These are phyloP conservation scores for Barypeithes pellucidus DNA, from an alignment of 2,888 invertebrate species.

Conservation along the genomic window DNA sequence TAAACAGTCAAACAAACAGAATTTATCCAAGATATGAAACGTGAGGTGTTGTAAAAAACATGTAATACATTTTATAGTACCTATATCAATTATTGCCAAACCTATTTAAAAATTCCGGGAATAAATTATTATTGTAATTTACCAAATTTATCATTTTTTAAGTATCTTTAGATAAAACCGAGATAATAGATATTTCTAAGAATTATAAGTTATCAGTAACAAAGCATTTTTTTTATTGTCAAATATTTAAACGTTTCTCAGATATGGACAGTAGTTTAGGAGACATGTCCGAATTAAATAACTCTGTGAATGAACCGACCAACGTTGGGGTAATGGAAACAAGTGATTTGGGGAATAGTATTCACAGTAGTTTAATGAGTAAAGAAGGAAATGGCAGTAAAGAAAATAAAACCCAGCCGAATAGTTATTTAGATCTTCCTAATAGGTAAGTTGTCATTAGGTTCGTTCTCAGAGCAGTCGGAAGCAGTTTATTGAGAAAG, in stretches of 20 bases:
- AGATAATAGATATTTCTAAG: not conserved
- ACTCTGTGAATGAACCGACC: constrained; percentile 33
- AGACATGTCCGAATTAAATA: constrained; percentile 53
- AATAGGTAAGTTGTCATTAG: constrained; percentile 53
- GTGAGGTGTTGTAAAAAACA: too few relatives aligned
- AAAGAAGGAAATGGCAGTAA: constrained; percentile 37
- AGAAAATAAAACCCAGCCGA: constrained; percentile 39
- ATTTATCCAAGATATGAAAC: too few relatives aligned
- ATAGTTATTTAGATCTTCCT: constrained; percentile 42
- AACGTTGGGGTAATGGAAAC: constrained; percentile 48
- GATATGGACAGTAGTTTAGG: constrained; percentile 58
- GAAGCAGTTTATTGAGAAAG: too few relatives aligned
- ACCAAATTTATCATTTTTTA: constrained; percentile 7
- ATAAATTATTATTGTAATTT: not conserved
- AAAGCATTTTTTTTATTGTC: not conserved
- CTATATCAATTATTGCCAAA: too few relatives aligned
- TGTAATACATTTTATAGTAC: too few relatives aligned
- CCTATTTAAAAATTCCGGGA: too few relatives aligned
- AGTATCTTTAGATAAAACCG: not conserved
- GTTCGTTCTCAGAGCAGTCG: not conserved
- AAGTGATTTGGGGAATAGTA: constrained; percentile 59
- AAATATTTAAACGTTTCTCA: constrained; percentile 28
- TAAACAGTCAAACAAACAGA: too few relatives aligned
- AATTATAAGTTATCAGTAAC: not conserved
- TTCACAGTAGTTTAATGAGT: constrained; percentile 50